phyloP scores from a whole-genome alignment of 2,888 invertebrate species.

The Philereme transversata region DNA sequence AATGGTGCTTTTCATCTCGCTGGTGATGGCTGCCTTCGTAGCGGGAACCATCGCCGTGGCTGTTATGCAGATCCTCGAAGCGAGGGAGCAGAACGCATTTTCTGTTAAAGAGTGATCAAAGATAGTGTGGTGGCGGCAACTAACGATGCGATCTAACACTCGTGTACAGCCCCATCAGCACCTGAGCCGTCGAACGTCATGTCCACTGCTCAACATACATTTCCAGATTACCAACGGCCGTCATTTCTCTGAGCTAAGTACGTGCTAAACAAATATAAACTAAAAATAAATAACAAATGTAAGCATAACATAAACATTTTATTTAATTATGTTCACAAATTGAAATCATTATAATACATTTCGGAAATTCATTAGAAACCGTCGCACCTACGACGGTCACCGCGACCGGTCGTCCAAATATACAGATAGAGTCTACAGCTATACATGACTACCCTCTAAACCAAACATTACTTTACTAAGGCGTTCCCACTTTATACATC shows the following conservation, averaged over 20 bases:
- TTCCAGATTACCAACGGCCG: no score
- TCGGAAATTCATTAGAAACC: slow-evolving; percentile 49
- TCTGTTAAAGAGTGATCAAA: no score
- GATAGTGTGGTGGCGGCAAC: no score
- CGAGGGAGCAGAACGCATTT: no score
- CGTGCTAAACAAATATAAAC: background rate
- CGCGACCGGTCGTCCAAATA: slow-evolving; percentile 48
- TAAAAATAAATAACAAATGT: slow-evolving; percentile 46
- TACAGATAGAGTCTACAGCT: slow-evolving; percentile 49
- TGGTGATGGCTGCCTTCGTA: slow-evolving; percentile 63
- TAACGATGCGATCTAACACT: no score
- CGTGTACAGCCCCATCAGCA: background rate
- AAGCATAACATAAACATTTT: slow-evolving; percentile 81
- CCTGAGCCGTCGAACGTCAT: no score
- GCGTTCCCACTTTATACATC: slow-evolving; percentile 60
- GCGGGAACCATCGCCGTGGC: slow-evolving; percentile 49
- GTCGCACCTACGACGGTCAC: slow-evolving; percentile 19
- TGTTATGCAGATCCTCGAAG: slow-evolving; percentile 48
- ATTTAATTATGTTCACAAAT: slow-evolving; percentile 74
- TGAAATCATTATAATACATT: slow-evolving; percentile 75
- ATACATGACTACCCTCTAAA: slow-evolving; percentile 27
- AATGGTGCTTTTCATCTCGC: slow-evolving; percentile 53
- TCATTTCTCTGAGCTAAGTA: no score
- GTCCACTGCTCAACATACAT: no score
- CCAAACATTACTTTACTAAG: slow-evolving; percentile 46